Evolutionary conservation across 2,797 vertebrate species (phyloP), one percentile per base, ranked within the genome.

Genomic region (Diglossa cyanea): DNA sequence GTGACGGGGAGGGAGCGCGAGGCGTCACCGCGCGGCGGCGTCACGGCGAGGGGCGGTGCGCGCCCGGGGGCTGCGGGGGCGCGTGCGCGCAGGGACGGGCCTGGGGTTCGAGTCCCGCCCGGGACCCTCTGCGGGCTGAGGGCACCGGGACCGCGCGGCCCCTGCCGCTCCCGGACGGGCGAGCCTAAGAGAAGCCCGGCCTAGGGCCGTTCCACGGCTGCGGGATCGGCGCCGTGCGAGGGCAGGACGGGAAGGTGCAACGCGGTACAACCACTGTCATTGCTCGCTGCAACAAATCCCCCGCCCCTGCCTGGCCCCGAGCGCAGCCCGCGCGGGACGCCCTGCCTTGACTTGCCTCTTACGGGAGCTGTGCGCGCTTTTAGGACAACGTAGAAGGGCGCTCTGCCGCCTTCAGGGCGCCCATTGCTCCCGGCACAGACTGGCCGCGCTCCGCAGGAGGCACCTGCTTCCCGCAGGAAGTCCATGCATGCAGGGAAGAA

Each of bases 201-300:
- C 45, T 1, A 1, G 6, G 0, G 48, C 11, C 12, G 24, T 10
- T 26, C 23, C 4, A 39, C 11, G 7, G 45, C 13, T 20, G 28
- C 7, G 31, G 7, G 6, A 15, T 5, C 11, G 2, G 17, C 8
- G 8, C 31, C 30, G 24, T 7, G 30, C 8, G 16, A 10, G 40
- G 24, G 8, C 25, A 2, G 61, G 14, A 20, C 3, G 67, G 4
- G 48, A 44, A 25, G 25, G 7, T 35, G 35, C 67, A 2, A 9
- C 8, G 25, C 21, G 4, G 12, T 21, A 7, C 13, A 3, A 0
- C 6, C n/a, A 1, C 0, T 30, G 23, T n/a, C 24, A 3, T 4
- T 7, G 66, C 71, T 40, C 58, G 1, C 21, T 30, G 48, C 31
- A 39, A 3, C 17, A 55, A 33, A 13, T 1, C 15, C 26, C 21